Evolutionary conservation across 2,888 invertebrate genomes (phyloP).

Genomic region (Drosophila atripex): DNA sequence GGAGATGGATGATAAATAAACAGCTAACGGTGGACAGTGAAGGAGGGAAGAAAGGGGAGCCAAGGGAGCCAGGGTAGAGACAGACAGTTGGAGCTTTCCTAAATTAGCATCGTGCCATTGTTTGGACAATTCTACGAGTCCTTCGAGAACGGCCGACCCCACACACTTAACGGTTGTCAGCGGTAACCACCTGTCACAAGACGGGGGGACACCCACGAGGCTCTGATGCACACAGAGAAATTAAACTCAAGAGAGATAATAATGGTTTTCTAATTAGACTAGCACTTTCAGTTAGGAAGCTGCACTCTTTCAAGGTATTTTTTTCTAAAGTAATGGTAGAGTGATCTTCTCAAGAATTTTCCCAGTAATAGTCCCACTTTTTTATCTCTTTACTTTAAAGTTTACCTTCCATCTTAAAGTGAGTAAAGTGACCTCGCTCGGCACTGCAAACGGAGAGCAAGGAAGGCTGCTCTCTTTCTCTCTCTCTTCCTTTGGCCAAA

Average conservation of each 20-base stretch:
- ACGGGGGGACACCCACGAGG: not conserved
- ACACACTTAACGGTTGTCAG: slow-evolving; percentile 31
- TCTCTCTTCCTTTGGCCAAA: not conserved
- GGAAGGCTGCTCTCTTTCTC: not conserved
- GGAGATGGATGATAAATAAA: not conserved
- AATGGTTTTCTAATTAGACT: not conserved
- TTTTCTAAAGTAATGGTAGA: no score
- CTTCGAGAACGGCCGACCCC: not conserved
- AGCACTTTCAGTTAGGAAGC: not conserved
- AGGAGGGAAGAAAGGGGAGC: no score
- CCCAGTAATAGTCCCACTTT: not conserved
- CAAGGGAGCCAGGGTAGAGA: not conserved
- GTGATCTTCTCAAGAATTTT: no score
- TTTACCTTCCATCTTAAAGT: not conserved
- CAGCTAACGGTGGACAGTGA: not conserved
- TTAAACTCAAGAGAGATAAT: not conserved
- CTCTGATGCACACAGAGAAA: not conserved
- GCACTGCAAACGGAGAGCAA: not conserved
- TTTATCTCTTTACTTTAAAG: not conserved
- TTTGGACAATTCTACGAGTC: slow-evolving; percentile 32
- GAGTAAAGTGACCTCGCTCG: not conserved
- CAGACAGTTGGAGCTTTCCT: slow-evolving; percentile 17
- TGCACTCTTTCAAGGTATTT: not conserved
- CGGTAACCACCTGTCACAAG: slow-evolving; percentile 28
- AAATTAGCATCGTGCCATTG: slow-evolving; percentile 35